These are phyloP conservation scores for Mirza zaza DNA, from an alignment of 2,113 vertebrate genomes.

Conservation along the genomic window DNA sequence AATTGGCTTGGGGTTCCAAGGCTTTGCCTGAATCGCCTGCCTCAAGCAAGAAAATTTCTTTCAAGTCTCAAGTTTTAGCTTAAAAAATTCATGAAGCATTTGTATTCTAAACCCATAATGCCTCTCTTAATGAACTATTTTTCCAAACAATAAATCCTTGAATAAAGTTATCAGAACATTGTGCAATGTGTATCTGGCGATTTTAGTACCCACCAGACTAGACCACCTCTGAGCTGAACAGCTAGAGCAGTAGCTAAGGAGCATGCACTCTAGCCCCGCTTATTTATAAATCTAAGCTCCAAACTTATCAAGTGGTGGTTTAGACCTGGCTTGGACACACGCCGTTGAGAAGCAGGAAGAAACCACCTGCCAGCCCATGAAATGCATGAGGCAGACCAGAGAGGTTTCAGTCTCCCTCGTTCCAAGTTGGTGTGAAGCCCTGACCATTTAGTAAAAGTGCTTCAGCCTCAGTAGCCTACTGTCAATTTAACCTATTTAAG, in stretches of 20 bases:
- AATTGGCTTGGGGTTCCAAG: background rate
- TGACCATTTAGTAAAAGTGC: background rate
- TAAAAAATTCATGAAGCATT: constrained; percentile 39
- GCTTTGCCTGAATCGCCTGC: background rate
- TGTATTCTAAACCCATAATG: background rate
- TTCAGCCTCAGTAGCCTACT: background rate
- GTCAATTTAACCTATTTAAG: background rate
- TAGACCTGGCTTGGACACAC: background rate
- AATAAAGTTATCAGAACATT: constrained; percentile 2
- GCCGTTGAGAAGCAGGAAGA: background rate
- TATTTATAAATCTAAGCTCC: background rate
- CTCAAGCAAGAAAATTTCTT: constrained; percentile 21
- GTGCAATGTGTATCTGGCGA: background rate
- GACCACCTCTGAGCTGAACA: background rate
- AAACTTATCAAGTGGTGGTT: background rate
- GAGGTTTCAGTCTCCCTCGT: background rate
- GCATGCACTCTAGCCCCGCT: background rate
- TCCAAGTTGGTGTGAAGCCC: background rate
- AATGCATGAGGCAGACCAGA: background rate
- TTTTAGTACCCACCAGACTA: background rate
- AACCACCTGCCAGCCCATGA: background rate
- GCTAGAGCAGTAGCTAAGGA: background rate
- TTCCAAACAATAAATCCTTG: background rate
- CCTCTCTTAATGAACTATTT: background rate
- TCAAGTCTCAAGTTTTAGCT: background rate